Base-by-base conservation (phyloP, 2,888 invertebrate genomes). In the Drosophila anomalata region DNA sequence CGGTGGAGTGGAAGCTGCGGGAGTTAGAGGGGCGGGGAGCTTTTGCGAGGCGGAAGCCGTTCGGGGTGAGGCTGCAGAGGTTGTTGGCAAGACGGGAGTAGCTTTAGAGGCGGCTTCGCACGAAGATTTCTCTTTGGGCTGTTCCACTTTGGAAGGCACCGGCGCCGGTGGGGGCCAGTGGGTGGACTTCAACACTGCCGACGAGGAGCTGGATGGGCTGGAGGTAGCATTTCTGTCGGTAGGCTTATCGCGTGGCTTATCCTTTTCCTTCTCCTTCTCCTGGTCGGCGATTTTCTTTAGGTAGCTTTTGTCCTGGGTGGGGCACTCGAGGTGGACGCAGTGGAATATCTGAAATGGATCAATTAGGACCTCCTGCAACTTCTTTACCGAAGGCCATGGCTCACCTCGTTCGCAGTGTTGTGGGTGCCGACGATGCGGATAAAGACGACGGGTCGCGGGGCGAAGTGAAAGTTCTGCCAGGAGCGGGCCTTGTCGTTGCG, bases 271-370 rank as follows among this genome's bases (percentile, higher is more conserved):
- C 29, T 82, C 85, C 50, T 77, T 79, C 58, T 80, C 75, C 54
- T 75, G 47, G 1, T 78, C 83, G 5, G 68, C 61, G 1, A 84
- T 42, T 53, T 77, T 71, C 31, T 89, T 83, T 22, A 90, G 47
- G 65, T 88, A 90, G 53, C 57, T 76, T 6, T 83, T 82, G 73
- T 91, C 91, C 74, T 95, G 95, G 31, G 97, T 95, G 6, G 99
- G 99, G 85, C 98, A 98, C 93, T 99, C 99, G 92, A 99, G 96
- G 93, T 99, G 99, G 57, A 99, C 99, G 90, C 98, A 96, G 91
- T 99, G 99, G 92, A 99, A 99, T 60, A 98, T 97, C 97, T 97
- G 24, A 33, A 20, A 24, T n/a, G 22, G 6, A 14, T 22, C 20
- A 2, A 44, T 3, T 31, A 36, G 14, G 12, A 12, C n/a, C 12